These are phyloP conservation scores for Heliothis virescens DNA, from an alignment of 1,140 invertebrate genomes.

Conservation along the genomic window DNA sequence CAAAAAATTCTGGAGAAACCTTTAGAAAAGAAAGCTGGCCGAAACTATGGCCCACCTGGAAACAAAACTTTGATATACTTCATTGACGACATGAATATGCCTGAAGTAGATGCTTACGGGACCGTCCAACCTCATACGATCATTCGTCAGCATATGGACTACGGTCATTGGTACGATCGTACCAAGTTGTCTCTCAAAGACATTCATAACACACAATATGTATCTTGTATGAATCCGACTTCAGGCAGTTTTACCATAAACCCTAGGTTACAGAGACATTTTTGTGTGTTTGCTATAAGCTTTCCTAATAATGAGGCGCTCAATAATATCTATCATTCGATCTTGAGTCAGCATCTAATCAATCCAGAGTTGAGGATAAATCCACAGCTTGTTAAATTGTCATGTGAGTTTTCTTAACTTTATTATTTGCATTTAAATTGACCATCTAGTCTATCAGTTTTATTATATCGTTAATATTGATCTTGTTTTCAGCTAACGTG, in stretches of 20 bases:
- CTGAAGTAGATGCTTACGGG: constrained; percentile 97
- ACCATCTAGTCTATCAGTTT: no score
- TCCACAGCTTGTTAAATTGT: constrained; percentile 87
- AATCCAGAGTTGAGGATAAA: constrained; percentile 93
- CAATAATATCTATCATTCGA: constrained; percentile 95
- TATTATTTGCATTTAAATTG: not conserved
- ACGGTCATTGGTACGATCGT: constrained; percentile 98
- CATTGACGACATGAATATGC: constrained; percentile 99
- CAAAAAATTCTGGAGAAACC: constrained; percentile 98
- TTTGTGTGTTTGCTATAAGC: constrained; percentile 97
- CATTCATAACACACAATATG: constrained; percentile 98
- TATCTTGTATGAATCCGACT: constrained; percentile 99
- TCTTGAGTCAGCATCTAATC: constrained; percentile 94
- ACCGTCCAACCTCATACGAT: constrained; percentile 98
- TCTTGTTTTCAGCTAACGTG: constrained; percentile 87
- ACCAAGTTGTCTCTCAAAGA: constrained; percentile 97
- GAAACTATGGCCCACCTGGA: constrained; percentile 98
- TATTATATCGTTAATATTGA: not conserved
- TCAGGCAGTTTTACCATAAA: constrained; percentile 99
- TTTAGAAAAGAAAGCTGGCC: constrained; percentile 98
- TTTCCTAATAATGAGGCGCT: constrained; percentile 95
- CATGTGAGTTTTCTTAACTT: constrained; percentile 70
- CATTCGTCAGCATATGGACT: constrained; percentile 98
- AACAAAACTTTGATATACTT: constrained; percentile 98
- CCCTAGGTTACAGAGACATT: constrained; percentile 96